Evolutionary conservation across 2,797 vertebrate species (phyloP), one percentile per base, ranked within the genome.

Genomic region (Microctenopoma lineatum): DNA sequence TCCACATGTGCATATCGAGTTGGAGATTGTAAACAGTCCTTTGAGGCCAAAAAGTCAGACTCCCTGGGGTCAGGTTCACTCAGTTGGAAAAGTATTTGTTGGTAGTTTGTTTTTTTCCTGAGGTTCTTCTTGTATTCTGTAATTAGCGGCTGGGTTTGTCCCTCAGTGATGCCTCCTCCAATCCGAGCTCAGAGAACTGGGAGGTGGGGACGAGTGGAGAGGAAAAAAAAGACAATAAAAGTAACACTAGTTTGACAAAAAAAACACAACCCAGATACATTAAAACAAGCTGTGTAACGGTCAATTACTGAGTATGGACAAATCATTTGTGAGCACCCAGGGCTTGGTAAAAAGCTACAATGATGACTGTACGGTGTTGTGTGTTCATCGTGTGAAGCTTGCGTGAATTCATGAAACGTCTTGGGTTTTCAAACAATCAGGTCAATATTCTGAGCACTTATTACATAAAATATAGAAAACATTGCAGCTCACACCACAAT

Each of bases 21-120:
- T 83, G 91, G 87, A 87, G 83, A 86, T 89, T 92, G 90, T 93
- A 93, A 90, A 92, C 91, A 91, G 91, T 93, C 86, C 85, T 82
- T 84, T 74, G 83, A 92, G 87, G 84, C 84, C 82, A 79, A 84
- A 83, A 74, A 51, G 74, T 61, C 75, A 87, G 66, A 76, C 68
- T 83, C 70, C 65, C 67, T n/a, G 6, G 76, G 70, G 71, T 80
- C 69, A 76, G 66, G 70, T 63, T 81, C 68, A 82, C 80, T 81
- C 73, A 46, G 80, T 27, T 66, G 64, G 62, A 56, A 67, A 81
- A 70, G 44, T 52, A 51, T 72, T 80, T 68, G 75, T 83, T 85
- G 8, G 69, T 74, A 78, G 50, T 54, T 81, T 75, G 51, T 38
- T 62, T 51, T 64, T 70, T 68, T 89, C 91, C 90, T 91, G 89